Percentiles rank a stretch among this genome's conserved stretches.
Conservation (phyloP, 2,113 vertebrate species). For the Callaeas wilsoni region DNA sequence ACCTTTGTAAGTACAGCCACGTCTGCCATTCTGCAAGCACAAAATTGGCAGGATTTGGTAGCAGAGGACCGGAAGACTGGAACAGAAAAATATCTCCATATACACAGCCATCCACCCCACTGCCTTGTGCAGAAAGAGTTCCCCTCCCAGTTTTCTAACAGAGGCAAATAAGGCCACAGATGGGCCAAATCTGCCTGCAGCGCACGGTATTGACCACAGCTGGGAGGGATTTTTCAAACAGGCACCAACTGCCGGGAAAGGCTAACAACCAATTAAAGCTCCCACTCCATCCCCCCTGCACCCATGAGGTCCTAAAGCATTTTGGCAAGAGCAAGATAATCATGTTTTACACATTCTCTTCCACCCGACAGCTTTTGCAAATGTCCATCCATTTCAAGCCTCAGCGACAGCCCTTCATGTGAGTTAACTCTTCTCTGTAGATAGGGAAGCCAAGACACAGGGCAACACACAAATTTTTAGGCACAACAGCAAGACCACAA, state of each 20-base stretch:
- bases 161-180: not conserved
- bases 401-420: not conserved
- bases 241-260: not conserved
- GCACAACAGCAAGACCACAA: not conserved
- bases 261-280: not conserved
- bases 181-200: not conserved
- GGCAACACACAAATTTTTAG: not conserved
- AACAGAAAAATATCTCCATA: not conserved
- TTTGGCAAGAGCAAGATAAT: not conserved
- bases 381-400: not conserved
- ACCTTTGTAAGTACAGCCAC: not conserved
- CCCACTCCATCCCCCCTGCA: not conserved
- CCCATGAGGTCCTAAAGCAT: not conserved
- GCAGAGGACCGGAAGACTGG: not conserved
- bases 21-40: not conserved
- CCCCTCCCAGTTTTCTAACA: not conserved
- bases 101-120: not conserved
- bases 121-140: not conserved
- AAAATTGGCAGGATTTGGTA: not conserved
- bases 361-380: not conserved
- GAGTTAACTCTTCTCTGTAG: not conserved
- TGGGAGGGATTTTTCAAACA: not conserved
- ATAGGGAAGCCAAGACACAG: not conserved
- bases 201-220: not conserved
- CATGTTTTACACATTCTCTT: not conserved